These are phyloP conservation scores for Therioaphis trifolii DNA, from an alignment of 2,888 invertebrate genomes.

Conservation along the genomic window DNA sequence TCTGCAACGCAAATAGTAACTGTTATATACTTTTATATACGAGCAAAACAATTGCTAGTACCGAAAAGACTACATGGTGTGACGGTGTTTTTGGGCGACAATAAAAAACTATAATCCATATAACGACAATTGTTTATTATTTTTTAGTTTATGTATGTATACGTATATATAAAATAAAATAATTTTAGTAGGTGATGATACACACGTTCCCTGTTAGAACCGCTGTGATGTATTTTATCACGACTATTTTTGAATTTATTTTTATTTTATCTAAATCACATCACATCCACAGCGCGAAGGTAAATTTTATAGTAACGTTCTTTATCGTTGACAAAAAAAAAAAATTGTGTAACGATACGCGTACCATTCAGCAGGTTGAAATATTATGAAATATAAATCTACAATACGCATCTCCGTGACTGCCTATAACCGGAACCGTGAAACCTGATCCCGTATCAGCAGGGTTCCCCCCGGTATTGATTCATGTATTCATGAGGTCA, in stretches of 20 bases:
- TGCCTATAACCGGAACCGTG: constrained; percentile 26
- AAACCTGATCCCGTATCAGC: constrained; percentile 53
- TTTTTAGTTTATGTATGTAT: background rate
- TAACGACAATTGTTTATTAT: background rate
- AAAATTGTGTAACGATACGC: background rate
- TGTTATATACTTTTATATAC: constrained; percentile 11
- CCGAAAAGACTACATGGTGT: too few species aligned
- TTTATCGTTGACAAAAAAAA: background rate
- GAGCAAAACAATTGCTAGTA: constrained; percentile 2
- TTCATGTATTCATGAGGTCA: constrained; percentile 26
- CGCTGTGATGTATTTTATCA: background rate
- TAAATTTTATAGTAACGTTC: background rate
- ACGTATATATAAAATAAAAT: background rate
- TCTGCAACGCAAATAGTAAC: constrained; percentile 8
- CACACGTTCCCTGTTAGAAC: too few species aligned
- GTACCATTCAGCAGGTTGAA: background rate
- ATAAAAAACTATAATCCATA: constrained; percentile 30
- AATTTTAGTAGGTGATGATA: too few species aligned
- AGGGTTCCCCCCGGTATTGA: constrained; percentile 32
- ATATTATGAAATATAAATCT: background rate
- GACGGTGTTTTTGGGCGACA: background rate
- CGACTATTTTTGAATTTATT: background rate
- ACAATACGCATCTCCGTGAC: background rate
- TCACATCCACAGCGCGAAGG: background rate
- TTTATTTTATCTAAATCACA: background rate